These are phyloP conservation scores for Colletes latitarsis DNA, from an alignment of 1,140 invertebrate species.

Conservation along the genomic window DNA sequence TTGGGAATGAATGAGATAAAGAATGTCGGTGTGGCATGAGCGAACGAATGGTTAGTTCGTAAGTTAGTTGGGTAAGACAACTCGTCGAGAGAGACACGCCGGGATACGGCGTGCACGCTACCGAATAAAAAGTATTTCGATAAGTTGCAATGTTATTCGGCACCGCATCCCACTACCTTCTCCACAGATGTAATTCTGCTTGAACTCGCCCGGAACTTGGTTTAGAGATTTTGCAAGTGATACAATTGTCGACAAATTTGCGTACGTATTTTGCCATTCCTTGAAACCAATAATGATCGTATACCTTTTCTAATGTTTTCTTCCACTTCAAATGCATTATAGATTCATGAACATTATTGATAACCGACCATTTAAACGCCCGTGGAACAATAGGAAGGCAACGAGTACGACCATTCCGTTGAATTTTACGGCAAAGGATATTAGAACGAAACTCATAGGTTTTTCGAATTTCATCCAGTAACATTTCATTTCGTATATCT, in stretches of 20 bases:
- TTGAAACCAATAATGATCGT: slow-evolving; percentile 66
- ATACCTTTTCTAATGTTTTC: slow-evolving; percentile 61
- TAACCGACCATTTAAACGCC: slow-evolving; percentile 65
- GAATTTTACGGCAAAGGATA: slow-evolving; percentile 61
- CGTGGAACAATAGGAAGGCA: slow-evolving; percentile 69
- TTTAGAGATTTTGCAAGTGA: slow-evolving; percentile 60
- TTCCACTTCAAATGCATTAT: slow-evolving; percentile 62
- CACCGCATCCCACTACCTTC: too few relatives aligned
- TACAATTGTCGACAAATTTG: slow-evolving; percentile 62
- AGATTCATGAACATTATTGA: slow-evolving; percentile 70
- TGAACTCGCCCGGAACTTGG: slow-evolving; percentile 49
- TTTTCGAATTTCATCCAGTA: slow-evolving; percentile 49
- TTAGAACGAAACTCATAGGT: slow-evolving; percentile 60
- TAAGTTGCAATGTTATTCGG: too few relatives aligned
- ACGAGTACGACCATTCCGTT: slow-evolving; percentile 49
- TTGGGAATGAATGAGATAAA: too few relatives aligned
- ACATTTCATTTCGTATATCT: slow-evolving; percentile 43
- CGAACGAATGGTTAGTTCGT: too few relatives aligned
- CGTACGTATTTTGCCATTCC: slow-evolving; percentile 58
- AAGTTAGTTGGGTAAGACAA: too few relatives aligned
- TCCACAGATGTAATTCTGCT: slow-evolving; percentile 62
- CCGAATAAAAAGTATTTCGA: too few relatives aligned
- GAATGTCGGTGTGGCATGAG: too few relatives aligned
- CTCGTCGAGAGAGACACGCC: too few relatives aligned
- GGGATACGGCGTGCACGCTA: too few relatives aligned